These are phyloP conservation scores for Crepidodera aurea DNA, from an alignment of 2,888 invertebrate species.

Conservation along the genomic window DNA sequence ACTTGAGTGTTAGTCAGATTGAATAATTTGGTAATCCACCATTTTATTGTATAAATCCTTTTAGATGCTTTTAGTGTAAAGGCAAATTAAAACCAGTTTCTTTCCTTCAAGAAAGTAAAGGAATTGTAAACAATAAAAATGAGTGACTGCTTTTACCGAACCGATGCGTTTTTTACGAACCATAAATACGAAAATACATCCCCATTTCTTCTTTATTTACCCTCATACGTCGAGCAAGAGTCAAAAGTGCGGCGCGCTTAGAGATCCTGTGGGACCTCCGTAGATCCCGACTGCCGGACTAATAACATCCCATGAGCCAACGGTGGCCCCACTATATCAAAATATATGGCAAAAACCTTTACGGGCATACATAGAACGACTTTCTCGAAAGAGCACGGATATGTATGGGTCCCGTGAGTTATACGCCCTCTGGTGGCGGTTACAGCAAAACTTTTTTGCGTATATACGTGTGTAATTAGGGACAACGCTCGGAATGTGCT, in stretches of 20 bases:
- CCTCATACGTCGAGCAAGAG: conserved; percentile 9
- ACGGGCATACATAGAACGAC: conserved; percentile 32
- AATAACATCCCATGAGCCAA: conserved; percentile 26
- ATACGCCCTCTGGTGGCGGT: conserved; percentile 11
- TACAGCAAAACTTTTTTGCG: conserved; percentile 18
- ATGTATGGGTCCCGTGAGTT: conserved; percentile 35
- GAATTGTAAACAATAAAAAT: neutral
- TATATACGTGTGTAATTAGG: conserved; percentile 23
- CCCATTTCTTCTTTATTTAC: conserved; percentile 14
- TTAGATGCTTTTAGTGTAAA: too few species aligned
- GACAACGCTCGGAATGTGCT: conserved; percentile 14
- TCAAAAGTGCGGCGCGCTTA: conserved; percentile 12
- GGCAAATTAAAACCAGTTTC: too few species aligned
- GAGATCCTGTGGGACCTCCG: neutral
- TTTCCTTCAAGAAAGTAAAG: too few species aligned
- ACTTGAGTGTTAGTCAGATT: too few species aligned
- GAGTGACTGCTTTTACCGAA: conserved; percentile 18
- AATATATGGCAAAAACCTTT: conserved; percentile 38
- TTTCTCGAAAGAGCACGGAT: conserved; percentile 15
- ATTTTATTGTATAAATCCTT: too few species aligned
- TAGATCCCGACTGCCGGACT: conserved; percentile 24
- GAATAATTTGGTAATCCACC: too few species aligned
- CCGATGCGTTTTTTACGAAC: conserved; percentile 10
- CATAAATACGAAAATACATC: conserved; percentile 16
- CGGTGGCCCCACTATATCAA: conserved; percentile 28